phyloP scores from a whole-genome alignment of 2,113 vertebrate genomes.

The Dipodomys ordii region DNA sequence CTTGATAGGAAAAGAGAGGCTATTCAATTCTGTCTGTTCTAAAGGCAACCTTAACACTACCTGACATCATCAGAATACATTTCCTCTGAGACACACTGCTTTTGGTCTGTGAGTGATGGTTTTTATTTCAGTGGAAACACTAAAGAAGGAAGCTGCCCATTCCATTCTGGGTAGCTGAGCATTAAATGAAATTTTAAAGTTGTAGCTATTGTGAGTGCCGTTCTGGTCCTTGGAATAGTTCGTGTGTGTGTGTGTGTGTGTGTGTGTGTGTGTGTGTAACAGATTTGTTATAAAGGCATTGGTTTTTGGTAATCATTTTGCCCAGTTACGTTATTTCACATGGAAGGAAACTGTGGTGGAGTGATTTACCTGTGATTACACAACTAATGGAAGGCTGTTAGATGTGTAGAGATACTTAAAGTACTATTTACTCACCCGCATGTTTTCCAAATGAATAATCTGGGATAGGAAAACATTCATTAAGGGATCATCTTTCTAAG shows the following conservation, averaged over 20 bases:
- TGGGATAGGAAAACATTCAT: neutral
- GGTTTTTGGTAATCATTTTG: slow-evolving; percentile 4
- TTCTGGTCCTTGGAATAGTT: neutral
- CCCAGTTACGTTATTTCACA: slow-evolving; percentile 15
- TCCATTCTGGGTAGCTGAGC: slow-evolving; percentile 7
- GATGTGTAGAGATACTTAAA: neutral
- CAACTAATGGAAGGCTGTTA: neutral
- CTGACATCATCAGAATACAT: slow-evolving; percentile 64
- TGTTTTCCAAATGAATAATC: neutral
- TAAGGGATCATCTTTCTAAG: neutral
- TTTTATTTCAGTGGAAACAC: slow-evolving; percentile 61
- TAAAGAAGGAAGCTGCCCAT: slow-evolving; percentile 36
- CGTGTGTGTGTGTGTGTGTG: no score
- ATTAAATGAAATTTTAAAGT: slow-evolving; percentile 57
- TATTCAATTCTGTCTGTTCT: slow-evolving; percentile 23
- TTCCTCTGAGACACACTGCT: slow-evolving; percentile 43
- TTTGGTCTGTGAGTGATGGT: slow-evolving; percentile 52
- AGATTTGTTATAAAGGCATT: slow-evolving; percentile 4
- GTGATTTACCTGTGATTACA: neutral
- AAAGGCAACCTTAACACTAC: slow-evolving; percentile 17
- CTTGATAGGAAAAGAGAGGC: neutral
- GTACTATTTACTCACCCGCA: neutral
- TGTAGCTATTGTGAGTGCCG: neutral
- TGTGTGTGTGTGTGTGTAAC: neutral
- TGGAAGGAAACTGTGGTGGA: neutral